phyloP scores from a whole-genome alignment of 92 coral and sea anemone genomes.

The Chrysogorgia sp. region DNA sequence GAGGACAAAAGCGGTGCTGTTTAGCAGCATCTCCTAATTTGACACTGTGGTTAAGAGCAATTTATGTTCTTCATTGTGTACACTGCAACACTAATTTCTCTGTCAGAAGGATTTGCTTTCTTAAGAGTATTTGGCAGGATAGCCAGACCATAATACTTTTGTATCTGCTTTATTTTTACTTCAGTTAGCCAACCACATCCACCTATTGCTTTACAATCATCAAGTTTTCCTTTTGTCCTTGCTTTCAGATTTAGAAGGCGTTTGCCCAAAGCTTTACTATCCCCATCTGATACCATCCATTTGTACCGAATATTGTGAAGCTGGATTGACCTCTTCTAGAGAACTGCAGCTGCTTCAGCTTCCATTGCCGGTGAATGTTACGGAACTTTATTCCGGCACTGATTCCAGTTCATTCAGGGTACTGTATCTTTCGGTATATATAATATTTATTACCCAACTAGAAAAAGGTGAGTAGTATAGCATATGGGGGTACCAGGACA shows the following conservation, averaged over 20 bases:
- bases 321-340: constrained; percentile 43
- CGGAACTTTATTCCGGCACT: constrained; percentile 31
- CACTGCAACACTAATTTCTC: constrained; percentile 49
- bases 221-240: constrained; percentile 30
- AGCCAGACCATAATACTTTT: constrained; percentile 50
- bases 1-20: constrained; percentile 22
- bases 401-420: too few relatives aligned
- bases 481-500: too few relatives aligned
- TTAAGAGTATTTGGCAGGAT: constrained; percentile 50
- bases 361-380: constrained; percentile 57
- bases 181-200: constrained; percentile 52
- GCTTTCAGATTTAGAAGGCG: constrained; percentile 39
- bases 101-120: constrained; percentile 44
- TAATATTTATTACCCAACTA: too few relatives aligned
- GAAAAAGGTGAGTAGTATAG: too few relatives aligned
- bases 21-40: neutral
- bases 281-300: too few relatives aligned
- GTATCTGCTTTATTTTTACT: constrained; percentile 21
- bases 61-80: constrained; percentile 45
- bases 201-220: constrained; percentile 52
- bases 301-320: constrained; percentile 42
- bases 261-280: constrained; percentile 58
- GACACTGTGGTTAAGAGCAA: neutral
- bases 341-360: constrained; percentile 35
- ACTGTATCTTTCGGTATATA: too few relatives aligned